Evolutionary conservation across 2,888 invertebrate genomes (phyloP).

Genomic region (Vanessa cardui): DNA sequence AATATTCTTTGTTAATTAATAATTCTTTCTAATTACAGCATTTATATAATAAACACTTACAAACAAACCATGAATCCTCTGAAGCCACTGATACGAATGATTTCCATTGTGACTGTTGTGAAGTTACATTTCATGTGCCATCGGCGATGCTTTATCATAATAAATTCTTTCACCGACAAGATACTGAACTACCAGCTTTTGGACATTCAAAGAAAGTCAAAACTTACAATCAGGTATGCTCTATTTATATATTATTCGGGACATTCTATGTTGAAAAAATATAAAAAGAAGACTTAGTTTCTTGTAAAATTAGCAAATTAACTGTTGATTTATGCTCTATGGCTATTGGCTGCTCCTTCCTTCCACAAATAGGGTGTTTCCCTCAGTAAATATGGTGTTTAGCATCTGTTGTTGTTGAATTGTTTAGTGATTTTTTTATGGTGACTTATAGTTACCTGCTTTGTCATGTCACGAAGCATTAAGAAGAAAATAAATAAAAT

Average conservation of each 20-base stretch:
- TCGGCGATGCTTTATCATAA: constrained; percentile 84
- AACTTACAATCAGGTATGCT: constrained; percentile 60
- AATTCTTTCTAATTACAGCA: constrained; percentile 65
- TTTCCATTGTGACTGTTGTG: constrained; percentile 80
- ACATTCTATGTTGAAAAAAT: background rate
- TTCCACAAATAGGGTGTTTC: too few species aligned
- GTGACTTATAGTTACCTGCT: too few species aligned
- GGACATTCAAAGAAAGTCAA: constrained; percentile 74
- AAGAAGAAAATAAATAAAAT: too few species aligned
- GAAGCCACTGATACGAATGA: constrained; percentile 46
- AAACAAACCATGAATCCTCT: constrained; percentile 64
- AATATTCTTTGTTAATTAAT: background rate
- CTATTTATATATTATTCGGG: constrained; percentile 1
- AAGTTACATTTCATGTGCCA: constrained; percentile 79
- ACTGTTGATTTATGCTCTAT: too few species aligned
- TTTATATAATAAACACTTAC: constrained; percentile 83
- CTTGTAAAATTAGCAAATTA: background rate
- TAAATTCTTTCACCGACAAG: constrained; percentile 74
- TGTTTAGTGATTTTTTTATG: too few species aligned
- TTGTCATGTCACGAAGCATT: too few species aligned
- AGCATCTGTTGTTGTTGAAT: too few species aligned
- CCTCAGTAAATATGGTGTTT: too few species aligned
- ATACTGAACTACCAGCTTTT: constrained; percentile 63
- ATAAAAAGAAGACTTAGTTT: background rate
- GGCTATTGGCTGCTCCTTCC: too few species aligned